A percentile compares a stretch with the other conserved stretches of the same genome.
Evolutionary conservation across 2,888 invertebrate genomes (phyloP).

Genomic region (Apotomis turbidana): DNA sequence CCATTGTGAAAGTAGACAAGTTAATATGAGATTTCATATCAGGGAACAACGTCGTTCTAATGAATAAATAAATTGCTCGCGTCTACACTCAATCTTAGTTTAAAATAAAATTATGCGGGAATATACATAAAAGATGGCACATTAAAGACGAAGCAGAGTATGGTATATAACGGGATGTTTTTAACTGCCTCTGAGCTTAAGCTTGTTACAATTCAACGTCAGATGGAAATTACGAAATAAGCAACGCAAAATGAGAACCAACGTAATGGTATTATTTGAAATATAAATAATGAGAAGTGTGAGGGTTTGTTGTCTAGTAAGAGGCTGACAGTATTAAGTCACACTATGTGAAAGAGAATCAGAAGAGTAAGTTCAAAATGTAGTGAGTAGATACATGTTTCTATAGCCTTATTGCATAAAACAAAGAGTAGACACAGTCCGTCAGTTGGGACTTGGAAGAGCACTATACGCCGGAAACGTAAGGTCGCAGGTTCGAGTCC

Average conservation of each 20-base stretch:
- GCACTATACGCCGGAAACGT: too few relatives aligned
- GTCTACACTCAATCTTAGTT: constrained; percentile 44
- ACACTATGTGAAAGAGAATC: too few relatives aligned
- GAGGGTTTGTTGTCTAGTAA: too few relatives aligned
- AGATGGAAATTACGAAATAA: constrained; percentile 3
- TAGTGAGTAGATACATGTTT: too few relatives aligned
- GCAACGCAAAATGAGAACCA: not conserved
- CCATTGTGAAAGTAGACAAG: constrained; percentile 67
- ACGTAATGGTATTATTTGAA: not conserved
- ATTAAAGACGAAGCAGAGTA: constrained; percentile 22
- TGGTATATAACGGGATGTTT: constrained; percentile 5
- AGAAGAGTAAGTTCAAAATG: too few relatives aligned
- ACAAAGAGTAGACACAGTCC: too few relatives aligned
- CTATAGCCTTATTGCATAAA: too few relatives aligned
- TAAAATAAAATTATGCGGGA: constrained; percentile 40
- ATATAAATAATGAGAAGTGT: too few relatives aligned
- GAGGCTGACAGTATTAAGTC: too few relatives aligned
- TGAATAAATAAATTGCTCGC: constrained; percentile 46
- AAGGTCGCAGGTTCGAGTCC: too few relatives aligned
- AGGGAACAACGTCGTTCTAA: constrained; percentile 44
- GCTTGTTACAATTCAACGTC: constrained; percentile 9
- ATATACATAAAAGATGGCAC: constrained; percentile 39
- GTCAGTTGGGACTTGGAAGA: too few relatives aligned
- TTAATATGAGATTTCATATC: constrained; percentile 72
- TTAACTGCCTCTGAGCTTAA: constrained; percentile 15